These are phyloP conservation scores for Drosophila novamexicana DNA, from an alignment of 1,140 invertebrate species.

Conservation along the genomic window DNA sequence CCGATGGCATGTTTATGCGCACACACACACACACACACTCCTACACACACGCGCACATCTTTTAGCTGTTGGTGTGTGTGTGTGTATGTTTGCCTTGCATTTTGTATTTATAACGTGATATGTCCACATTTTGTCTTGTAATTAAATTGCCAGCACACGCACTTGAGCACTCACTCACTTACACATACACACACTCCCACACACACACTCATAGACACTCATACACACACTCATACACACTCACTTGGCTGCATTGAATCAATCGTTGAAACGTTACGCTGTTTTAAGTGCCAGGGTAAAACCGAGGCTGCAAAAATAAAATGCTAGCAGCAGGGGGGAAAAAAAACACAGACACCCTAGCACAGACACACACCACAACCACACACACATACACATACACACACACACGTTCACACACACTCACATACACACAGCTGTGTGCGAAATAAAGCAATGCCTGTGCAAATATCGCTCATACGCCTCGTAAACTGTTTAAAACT, in stretches of 20 bases:
- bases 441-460: conserved; percentile 44
- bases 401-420: conserved; percentile 2
- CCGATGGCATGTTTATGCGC: conserved; percentile 8
- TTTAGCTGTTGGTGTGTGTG: too few relatives aligned
- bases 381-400: conserved; percentile 7
- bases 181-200: neutral
- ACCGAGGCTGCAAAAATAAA: conserved; percentile 7
- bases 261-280: conserved; percentile 55
- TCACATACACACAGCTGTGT: neutral
- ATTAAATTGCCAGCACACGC: conserved; percentile 63
- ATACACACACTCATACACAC: conserved; percentile 1
- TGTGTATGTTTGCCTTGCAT: conserved; percentile 17
- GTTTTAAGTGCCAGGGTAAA: conserved; percentile 34
- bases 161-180: conserved; percentile 13
- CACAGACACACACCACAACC: neutral
- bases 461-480: conserved; percentile 75
- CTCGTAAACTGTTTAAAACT: conserved; percentile 78
- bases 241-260: conserved; percentile 45
- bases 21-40: neutral
- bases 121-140: conserved; percentile 73
- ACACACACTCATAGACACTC: conserved; percentile 5
- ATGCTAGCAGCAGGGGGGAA: conserved; percentile 9
- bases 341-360: neutral
- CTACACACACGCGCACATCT: neutral
- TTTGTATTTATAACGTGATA: conserved; percentile 69